Conservation (phyloP, 2,888 invertebrate species). For the Sceliomorpha sp. region DNA sequence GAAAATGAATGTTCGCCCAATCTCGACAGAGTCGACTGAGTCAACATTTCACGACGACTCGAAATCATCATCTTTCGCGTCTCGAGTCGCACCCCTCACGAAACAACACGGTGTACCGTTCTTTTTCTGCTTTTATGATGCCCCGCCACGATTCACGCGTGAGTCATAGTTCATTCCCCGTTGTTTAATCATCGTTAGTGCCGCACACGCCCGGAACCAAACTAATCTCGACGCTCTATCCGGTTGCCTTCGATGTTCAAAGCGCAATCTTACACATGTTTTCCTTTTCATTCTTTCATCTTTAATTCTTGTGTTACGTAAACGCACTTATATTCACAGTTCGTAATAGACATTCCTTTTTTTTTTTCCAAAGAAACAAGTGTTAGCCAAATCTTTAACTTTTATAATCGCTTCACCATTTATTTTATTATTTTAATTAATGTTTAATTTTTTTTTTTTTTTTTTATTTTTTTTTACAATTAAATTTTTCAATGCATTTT, state of each 20-base stretch:
- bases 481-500: too few species aligned
- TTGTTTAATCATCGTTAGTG: constrained; percentile 70
- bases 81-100: constrained; percentile 38
- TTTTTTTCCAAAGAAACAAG: too few species aligned
- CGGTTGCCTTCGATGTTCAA: constrained; percentile 31
- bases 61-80: constrained; percentile 1
- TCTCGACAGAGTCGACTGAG: too few species aligned
- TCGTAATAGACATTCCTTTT: too few species aligned
- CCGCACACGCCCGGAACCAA: constrained; percentile 45
- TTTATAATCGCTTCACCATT: too few species aligned
- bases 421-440: too few species aligned
- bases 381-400: too few species aligned
- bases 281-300: background rate
- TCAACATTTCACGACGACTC: background rate
- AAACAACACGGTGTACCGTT: constrained; percentile 31
- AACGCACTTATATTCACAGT: too few species aligned
- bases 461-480: too few species aligned
- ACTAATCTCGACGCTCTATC: constrained; percentile 24
- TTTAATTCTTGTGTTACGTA: too few species aligned
- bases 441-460: too few species aligned
- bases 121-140: constrained; percentile 44
- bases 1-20: too few species aligned
- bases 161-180: constrained; percentile 59
- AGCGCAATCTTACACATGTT: background rate
- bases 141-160: constrained; percentile 53